A percentile compares a stretch with the other conserved stretches of the same genome.
phyloP scores from a whole-genome alignment of 2,888 invertebrate genomes.

The Nasonovia ribisnigri region DNA sequence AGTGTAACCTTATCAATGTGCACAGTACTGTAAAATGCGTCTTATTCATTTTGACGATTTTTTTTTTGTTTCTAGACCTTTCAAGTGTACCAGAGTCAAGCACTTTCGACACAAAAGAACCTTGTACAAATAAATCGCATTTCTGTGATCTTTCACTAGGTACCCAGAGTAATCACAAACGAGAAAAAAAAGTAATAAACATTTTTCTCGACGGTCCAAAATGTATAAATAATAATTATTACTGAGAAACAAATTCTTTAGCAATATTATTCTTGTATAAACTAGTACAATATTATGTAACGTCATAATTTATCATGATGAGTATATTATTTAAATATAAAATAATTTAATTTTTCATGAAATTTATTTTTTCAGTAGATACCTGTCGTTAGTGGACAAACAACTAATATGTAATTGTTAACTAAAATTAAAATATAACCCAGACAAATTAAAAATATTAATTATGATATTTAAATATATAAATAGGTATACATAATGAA shows the following conservation, averaged over 20 bases:
- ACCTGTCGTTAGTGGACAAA: not conserved
- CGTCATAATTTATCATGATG: not conserved
- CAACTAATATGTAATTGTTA: not conserved
- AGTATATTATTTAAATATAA: not conserved
- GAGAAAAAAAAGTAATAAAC: slow-evolving; percentile 17
- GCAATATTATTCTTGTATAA: not conserved
- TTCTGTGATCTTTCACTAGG: slow-evolving; percentile 6
- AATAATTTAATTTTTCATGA: not conserved
- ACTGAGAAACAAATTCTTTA: not conserved
- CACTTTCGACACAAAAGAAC: slow-evolving; percentile 49
- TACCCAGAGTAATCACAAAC: slow-evolving; percentile 31
- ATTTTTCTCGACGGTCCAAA: not conserved
- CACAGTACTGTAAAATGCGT: slow-evolving; percentile 60
- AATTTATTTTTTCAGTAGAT: not conserved
- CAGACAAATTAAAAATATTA: not conserved
- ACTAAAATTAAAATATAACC: not conserved
- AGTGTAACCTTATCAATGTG: slow-evolving; percentile 56
- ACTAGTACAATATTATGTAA: not conserved
- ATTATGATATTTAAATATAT: not conserved
- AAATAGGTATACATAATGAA: too few relatives aligned
- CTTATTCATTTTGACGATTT: slow-evolving; percentile 58
- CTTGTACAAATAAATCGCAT: slow-evolving; percentile 46
- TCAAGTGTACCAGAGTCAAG: slow-evolving; percentile 29
- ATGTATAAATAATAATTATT: slow-evolving; percentile 14
- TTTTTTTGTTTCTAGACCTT: slow-evolving; percentile 46